phyloP scores from a whole-genome alignment of 2,888 invertebrate species.

The Diloba caeruleocephala region DNA sequence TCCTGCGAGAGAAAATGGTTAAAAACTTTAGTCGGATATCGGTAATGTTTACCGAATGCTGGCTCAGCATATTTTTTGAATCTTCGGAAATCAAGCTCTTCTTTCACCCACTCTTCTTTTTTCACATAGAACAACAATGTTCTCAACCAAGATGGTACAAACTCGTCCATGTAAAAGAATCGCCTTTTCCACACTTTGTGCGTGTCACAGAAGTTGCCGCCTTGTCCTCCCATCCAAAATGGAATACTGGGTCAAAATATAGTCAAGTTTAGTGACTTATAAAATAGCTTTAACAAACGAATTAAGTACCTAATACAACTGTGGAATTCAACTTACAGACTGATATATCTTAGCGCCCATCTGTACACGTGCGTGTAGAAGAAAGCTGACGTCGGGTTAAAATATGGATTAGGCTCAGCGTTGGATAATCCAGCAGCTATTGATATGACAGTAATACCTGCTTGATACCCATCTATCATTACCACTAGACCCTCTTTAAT shows the following conservation, averaged over 20 bases:
- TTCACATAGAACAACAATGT: conserved; percentile 64
- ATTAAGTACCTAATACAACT: background rate
- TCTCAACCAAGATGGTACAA: conserved; percentile 71
- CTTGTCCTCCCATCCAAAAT: conserved; percentile 68
- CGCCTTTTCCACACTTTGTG: conserved; percentile 71
- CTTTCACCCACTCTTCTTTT: conserved; percentile 69
- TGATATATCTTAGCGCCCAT: conserved; percentile 73
- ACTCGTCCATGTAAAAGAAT: conserved; percentile 74
- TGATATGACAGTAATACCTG: conserved; percentile 65
- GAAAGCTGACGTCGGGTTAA: conserved; percentile 65
- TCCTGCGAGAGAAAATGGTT: conserved; percentile 59
- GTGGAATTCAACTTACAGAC: conserved; percentile 65
- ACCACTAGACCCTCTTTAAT: conserved; percentile 63
- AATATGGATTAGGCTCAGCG: conserved; percentile 49
- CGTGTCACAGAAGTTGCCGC: conserved; percentile 67
- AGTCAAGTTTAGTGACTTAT: no score
- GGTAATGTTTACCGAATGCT: conserved; percentile 72
- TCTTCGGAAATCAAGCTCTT: conserved; percentile 61
- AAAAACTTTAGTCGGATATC: conserved; percentile 62
- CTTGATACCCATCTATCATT: conserved; percentile 67
- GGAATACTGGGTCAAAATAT: no score
- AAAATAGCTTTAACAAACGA: no score
- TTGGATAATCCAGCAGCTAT: conserved; percentile 62
- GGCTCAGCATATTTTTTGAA: conserved; percentile 71
- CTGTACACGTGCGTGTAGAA: conserved; percentile 73